A percentile compares a stretch with the other conserved stretches of the same genome.
Evolutionary conservation across 2,888 invertebrate species (phyloP).

Genomic region (Diarsia brunnea): DNA sequence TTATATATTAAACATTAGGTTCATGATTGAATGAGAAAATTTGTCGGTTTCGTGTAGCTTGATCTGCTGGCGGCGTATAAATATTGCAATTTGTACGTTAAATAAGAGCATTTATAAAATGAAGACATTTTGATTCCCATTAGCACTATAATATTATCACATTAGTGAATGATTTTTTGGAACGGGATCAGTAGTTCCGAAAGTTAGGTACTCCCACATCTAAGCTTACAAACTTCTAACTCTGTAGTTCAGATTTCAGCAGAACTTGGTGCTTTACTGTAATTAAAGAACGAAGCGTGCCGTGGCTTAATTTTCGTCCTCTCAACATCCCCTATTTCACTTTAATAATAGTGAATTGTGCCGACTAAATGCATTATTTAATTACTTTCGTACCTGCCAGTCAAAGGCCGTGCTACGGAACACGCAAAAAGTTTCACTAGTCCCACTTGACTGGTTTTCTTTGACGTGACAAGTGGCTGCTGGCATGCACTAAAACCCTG

Average conservation of each 20-base stretch:
- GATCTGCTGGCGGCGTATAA: too few relatives aligned
- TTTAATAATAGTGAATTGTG: background rate
- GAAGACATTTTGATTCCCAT: too few relatives aligned
- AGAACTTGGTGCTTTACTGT: background rate
- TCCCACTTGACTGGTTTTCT: constrained; percentile 6
- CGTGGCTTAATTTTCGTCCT: background rate
- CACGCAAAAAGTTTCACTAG: background rate
- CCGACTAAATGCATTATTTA: background rate
- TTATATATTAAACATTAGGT: too few relatives aligned
- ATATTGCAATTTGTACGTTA: background rate
- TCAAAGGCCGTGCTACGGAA: constrained; percentile 4
- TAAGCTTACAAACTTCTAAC: background rate
- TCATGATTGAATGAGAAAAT: too few relatives aligned
- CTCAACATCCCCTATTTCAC: background rate
- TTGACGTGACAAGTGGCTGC: constrained; percentile 21
- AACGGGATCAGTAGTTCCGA: background rate
- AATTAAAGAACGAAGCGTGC: background rate
- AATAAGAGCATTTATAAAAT: background rate
- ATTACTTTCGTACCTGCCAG: background rate
- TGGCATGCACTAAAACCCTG: constrained; percentile 21
- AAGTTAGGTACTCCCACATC: background rate
- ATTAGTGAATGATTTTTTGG: background rate
- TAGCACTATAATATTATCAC: too few relatives aligned
- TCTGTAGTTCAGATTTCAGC: background rate
- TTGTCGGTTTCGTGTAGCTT: too few relatives aligned